Evolutionary conservation across 2,113 vertebrate genomes (phyloP).

Genomic region (Prionailurus bengalensis): DNA sequence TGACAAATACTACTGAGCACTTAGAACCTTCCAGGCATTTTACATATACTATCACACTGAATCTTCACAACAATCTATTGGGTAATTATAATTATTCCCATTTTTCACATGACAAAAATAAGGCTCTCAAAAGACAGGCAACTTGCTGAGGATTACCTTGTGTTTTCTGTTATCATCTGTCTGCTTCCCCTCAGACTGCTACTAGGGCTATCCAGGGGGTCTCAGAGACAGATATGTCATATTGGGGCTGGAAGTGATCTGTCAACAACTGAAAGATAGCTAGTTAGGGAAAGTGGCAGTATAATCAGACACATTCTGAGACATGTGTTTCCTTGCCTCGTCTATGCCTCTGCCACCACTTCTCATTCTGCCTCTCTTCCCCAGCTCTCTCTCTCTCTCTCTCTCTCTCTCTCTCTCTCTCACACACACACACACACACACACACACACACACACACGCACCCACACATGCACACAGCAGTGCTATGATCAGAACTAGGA

Average conservation of each 20-base stretch:
- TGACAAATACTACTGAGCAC: neutral
- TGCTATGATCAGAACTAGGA: neutral
- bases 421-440: neutral
- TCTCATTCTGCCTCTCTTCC: accelerated
- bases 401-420: neutral
- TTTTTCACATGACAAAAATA: neutral
- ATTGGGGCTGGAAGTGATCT: neutral
- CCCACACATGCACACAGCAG: neutral
- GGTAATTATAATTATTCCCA: neutral
- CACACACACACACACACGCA: neutral
- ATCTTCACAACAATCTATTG: neutral
- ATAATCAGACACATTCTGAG: neutral
- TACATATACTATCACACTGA: neutral
- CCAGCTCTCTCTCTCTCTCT: neutral
- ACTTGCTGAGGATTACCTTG: neutral
- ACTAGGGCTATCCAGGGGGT: neutral
- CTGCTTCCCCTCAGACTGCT: neutral
- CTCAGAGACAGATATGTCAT: neutral
- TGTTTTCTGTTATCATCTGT: neutral
- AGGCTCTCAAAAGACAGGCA: neutral
- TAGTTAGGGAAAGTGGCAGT: neutral
- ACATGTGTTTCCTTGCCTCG: neutral
- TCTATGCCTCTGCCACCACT: neutral
- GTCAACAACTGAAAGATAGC: neutral
- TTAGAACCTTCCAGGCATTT: neutral